These are phyloP conservation scores for Heterodera carotae DNA, from an alignment of 1,140 invertebrate species.

Conservation along the genomic window DNA sequence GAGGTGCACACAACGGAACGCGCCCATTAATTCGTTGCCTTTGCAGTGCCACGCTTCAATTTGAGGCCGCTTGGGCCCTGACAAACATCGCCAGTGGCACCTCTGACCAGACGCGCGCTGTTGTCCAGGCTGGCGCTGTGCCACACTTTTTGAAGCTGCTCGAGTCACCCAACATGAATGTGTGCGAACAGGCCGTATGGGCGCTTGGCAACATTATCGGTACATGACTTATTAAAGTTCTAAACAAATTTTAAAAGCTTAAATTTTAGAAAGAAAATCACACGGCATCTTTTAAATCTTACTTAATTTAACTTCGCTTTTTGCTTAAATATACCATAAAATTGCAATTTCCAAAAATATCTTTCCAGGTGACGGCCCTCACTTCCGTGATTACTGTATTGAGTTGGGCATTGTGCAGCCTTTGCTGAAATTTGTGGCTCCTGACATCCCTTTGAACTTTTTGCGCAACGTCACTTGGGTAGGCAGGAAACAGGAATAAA, in stretches of 20 bases:
- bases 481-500: not conserved
- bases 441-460: slow-evolving; percentile 87
- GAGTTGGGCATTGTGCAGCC: slow-evolving; percentile 84
- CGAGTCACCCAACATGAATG: slow-evolving; percentile 87
- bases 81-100: slow-evolving; percentile 98
- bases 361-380: slow-evolving; percentile 85
- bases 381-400: slow-evolving; percentile 86
- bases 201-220: slow-evolving; percentile 96
- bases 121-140: slow-evolving; percentile 88
- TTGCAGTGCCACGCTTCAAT: slow-evolving; percentile 84
- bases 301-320: too few relatives aligned
- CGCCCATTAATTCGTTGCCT: too few relatives aligned
- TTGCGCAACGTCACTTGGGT: slow-evolving; percentile 96
- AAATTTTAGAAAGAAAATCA: too few relatives aligned
- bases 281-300: too few relatives aligned
- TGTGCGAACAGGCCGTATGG: slow-evolving; percentile 98
- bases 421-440: slow-evolving; percentile 84
- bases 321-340: too few relatives aligned
- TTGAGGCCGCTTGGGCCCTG: slow-evolving; percentile 97
- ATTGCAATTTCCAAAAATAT: too few relatives aligned
- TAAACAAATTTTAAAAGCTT: too few relatives aligned
- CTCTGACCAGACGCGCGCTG: slow-evolving; percentile 90
- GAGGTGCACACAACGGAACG: too few relatives aligned
- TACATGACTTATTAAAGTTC: too few relatives aligned
- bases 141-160: slow-evolving; percentile 89